Base-by-base conservation (phyloP, 2,888 invertebrate species). In the Chaetogeoica ovagalla region DNA sequence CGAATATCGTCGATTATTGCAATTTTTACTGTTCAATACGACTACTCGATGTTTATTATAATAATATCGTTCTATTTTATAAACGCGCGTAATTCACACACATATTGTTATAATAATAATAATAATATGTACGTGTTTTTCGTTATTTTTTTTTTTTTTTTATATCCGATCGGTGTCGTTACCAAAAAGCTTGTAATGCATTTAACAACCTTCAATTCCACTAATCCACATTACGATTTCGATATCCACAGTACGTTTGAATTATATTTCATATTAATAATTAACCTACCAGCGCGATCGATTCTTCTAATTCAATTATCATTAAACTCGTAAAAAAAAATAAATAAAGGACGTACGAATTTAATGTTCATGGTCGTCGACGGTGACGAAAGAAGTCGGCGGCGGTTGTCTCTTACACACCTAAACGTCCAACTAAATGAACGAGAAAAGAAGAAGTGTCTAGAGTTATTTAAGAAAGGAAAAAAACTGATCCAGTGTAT, bases 291-390 rank as follows among this genome's bases (percentile, higher is more conserved):
- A 15, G 59, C 43, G 65, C 43, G 65, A 57, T 43, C n/a, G 66
- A 75, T 75, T 75, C 57, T 66, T 39, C 9, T 43, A 75, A 66
- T 75, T 66, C 65, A 75, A 75, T 66, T 75, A 75, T 75, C 57
- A 75, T 75, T 66, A 75, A 66, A n/a, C 65, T 43, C 43, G 66
- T 75, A 75, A 66, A 75, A 75, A 30, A 30, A 30, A 30, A 30
- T 30, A 30, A 30, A 30, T 30, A 30, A 59, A 66, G 66, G 75
- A 75, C 66, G 57, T 59, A 66, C 30, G 19, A 75, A 75, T 66
- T 75, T 75, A 59, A 66, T 75, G 66, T 75, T 66, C 75, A 75
- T 66, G 75, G 75, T 75, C 66, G 75, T 75, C 66, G 66, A 55
- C 39, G 57, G 19, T 43, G 21, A 59, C 23, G 23, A 57, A 74